These are phyloP conservation scores for Cossypha niveicapilla DNA, from an alignment of 2,797 vertebrate genomes.

Conservation along the genomic window DNA sequence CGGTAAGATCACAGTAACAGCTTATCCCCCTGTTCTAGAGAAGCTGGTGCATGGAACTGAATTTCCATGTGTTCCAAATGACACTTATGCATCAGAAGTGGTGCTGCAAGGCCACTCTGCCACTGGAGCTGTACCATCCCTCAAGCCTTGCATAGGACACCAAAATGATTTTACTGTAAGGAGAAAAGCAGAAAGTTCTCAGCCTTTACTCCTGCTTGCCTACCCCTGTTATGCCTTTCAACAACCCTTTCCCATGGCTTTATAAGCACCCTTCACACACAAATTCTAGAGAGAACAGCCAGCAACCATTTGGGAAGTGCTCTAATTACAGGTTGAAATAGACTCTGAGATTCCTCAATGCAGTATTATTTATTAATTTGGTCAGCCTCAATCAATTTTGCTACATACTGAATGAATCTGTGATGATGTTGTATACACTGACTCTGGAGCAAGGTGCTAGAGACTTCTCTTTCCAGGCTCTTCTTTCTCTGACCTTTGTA, in stretches of 20 bases:
- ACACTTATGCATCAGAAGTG: background rate
- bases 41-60: background rate
- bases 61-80: background rate
- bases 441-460: background rate
- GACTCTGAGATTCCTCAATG: background rate
- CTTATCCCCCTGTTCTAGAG: background rate
- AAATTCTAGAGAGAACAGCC: background rate
- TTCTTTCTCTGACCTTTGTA: background rate
- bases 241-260: background rate
- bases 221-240: background rate
- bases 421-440: background rate
- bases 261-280: background rate
- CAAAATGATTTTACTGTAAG: background rate
- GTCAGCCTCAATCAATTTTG: background rate
- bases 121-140: background rate
- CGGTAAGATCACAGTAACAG: conserved; percentile 75
- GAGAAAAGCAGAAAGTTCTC: background rate
- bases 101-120: background rate
- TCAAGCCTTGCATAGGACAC: background rate
- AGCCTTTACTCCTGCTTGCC: background rate
- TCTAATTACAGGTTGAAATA: background rate
- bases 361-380: background rate
- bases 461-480: background rate
- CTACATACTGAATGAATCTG: background rate
- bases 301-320: background rate